Conservation (phyloP, 2,113 vertebrate genomes). For the Hymenochirus boettgeri region DNA sequence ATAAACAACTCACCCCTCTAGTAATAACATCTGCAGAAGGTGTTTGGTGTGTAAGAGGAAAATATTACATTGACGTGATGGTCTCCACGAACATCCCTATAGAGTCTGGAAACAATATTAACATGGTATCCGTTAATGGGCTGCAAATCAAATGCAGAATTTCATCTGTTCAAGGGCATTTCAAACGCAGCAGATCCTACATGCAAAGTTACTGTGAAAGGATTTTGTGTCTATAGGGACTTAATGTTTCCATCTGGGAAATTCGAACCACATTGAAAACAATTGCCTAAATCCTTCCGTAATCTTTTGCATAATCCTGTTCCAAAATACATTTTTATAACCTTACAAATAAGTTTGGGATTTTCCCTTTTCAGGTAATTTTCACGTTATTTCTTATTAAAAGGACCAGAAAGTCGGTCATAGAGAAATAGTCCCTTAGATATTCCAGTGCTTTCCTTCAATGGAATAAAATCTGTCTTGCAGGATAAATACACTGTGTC, state of each 20-base stretch:
- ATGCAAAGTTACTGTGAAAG: background rate
- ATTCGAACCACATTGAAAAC: slow-evolving; percentile 11
- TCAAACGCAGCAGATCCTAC: background rate
- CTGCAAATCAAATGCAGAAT: slow-evolving; percentile 14
- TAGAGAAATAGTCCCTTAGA: too few relatives aligned
- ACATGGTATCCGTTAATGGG: background rate
- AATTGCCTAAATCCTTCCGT: slow-evolving; percentile 13
- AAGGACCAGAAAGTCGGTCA: too few relatives aligned
- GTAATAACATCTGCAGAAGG: too few relatives aligned
- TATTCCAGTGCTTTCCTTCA: too few relatives aligned
- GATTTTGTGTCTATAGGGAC: slow-evolving; percentile 16
- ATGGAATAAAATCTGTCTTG: too few relatives aligned
- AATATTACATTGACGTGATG: too few relatives aligned
- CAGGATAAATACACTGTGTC: too few relatives aligned
- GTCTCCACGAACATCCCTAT: too few relatives aligned
- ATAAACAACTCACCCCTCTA: too few relatives aligned
- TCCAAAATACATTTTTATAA: slow-evolving; percentile 10
- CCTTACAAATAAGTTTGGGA: slow-evolving; percentile 8
- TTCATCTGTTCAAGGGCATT: slow-evolving; percentile 18
- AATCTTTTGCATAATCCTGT: slow-evolving; percentile 1
- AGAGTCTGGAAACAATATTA: slow-evolving; percentile 20
- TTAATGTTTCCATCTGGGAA: slow-evolving; percentile 24
- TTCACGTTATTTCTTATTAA: too few relatives aligned
- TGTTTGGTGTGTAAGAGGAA: too few relatives aligned
- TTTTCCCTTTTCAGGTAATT: slow-evolving; percentile 7